phyloP scores from a whole-genome alignment of 1,140 invertebrate genomes.

The Lasioglossum albipes region DNA sequence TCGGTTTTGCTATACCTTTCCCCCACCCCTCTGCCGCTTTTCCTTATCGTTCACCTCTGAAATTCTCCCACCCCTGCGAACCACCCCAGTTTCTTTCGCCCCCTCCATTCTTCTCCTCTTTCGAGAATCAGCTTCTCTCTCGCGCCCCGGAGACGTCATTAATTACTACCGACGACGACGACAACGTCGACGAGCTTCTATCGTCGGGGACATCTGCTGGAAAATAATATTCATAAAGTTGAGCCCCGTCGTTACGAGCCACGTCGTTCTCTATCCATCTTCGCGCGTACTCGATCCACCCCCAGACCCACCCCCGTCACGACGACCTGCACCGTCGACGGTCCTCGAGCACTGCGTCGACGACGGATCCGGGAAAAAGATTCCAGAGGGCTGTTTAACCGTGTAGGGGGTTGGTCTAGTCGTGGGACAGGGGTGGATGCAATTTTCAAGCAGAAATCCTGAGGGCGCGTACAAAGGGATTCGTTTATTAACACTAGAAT shows the following conservation, averaged over 20 bases:
- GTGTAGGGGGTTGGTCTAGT: no score
- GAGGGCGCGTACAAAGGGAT: no score
- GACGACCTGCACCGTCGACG: no score
- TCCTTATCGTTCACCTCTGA: conserved; percentile 58
- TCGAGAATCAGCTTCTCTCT: conserved; percentile 23
- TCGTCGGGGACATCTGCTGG: conserved; percentile 79
- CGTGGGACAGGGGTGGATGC: no score
- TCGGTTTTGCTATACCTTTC: conserved; percentile 20
- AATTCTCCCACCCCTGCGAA: conserved; percentile 20
- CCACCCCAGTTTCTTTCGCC: conserved; percentile 20
- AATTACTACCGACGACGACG: conserved; percentile 72
- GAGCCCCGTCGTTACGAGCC: conserved; percentile 59
- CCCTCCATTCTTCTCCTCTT: conserved; percentile 46
- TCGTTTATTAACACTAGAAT: no score
- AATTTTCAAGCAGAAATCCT: no score
- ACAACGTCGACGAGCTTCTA: conserved; percentile 72
- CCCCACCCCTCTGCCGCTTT: conserved; percentile 19
- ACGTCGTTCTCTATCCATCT: conserved; percentile 46
- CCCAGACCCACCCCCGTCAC: neutral
- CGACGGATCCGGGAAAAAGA: neutral
- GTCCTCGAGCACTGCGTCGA: no score
- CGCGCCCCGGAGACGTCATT: conserved; percentile 71
- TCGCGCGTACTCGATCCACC: conserved; percentile 16
- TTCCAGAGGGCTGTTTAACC: no score
- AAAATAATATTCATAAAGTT: conserved; percentile 81